These are phyloP conservation scores for Leistus spinibarbis DNA, from an alignment of 2,888 invertebrate species.

Conservation along the genomic window DNA sequence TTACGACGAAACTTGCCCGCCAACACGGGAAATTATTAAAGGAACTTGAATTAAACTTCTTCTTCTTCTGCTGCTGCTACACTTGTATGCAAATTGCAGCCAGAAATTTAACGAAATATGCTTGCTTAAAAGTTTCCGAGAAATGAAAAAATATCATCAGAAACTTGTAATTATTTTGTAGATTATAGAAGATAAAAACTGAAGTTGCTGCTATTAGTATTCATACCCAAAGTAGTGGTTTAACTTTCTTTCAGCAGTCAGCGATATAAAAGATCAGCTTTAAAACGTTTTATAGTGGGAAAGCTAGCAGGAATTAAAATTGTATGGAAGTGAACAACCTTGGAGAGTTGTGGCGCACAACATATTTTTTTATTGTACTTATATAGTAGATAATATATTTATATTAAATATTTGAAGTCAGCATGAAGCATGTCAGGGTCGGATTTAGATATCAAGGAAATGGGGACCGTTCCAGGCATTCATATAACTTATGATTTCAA, in stretches of 20 bases:
- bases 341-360: neutral
- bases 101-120: constrained; percentile 2
- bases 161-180: neutral
- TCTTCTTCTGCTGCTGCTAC: constrained; percentile 25
- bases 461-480: too few species aligned
- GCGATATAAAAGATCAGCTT: neutral
- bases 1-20: constrained; percentile 27
- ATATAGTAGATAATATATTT: neutral
- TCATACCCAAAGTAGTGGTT: neutral
- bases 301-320: too few species aligned
- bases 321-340: neutral
- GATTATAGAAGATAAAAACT: neutral
- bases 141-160: neutral
- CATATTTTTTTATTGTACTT: neutral
- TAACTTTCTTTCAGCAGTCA: neutral
- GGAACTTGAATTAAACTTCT: constrained; percentile 49
- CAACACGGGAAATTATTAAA: constrained; percentile 49
- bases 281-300: too few species aligned
- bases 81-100: constrained; percentile 25
- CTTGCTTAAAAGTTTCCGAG: neutral
- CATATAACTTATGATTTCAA: too few species aligned
- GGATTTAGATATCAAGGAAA: too few species aligned
- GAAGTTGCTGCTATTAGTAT: neutral
- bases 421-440: too few species aligned
- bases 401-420: neutral